Percentiles rank a stretch among this genome's conserved stretches.
These are phyloP conservation scores for Cotesia chilonis DNA, from an alignment of 1,140 invertebrate species.

Conservation along the genomic window DNA sequence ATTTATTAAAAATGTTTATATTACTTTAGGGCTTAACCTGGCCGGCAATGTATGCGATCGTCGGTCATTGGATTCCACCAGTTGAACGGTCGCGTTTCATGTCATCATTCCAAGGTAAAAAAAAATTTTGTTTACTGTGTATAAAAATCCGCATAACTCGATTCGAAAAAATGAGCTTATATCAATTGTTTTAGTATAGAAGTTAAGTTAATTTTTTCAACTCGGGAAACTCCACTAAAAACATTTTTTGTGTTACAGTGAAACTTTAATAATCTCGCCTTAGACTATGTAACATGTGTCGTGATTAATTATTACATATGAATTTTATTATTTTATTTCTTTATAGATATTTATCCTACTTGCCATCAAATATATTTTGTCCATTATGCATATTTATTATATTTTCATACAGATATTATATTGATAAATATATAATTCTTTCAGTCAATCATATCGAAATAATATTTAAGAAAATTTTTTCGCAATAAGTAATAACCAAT, in stretches of 20 bases:
- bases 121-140: neutral
- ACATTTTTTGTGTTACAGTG: constrained; percentile 63
- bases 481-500: neutral
- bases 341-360: neutral
- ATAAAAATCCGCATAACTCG: neutral
- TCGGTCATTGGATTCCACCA: constrained; percentile 85
- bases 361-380: neutral
- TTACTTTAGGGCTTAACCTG: constrained; percentile 79
- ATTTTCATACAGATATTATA: neutral
- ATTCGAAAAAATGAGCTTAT: too few species aligned
- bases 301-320: neutral
- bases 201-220: too few species aligned
- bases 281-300: constrained; percentile 38
- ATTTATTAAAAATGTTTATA: neutral
- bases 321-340: constrained; percentile 4
- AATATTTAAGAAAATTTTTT: constrained; percentile 7
- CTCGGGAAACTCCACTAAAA: constrained; percentile 41
- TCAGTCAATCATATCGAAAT: constrained; percentile 3
- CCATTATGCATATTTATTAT: neutral
- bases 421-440: constrained; percentile 26
- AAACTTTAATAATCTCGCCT: constrained; percentile 59
- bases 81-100: constrained; percentile 79
- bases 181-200: too few species aligned
- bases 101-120: constrained; percentile 77
- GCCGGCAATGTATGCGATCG: constrained; percentile 85